Conservation (phyloP, 2,888 invertebrate species). For the Alloscopus bannaensis region DNA sequence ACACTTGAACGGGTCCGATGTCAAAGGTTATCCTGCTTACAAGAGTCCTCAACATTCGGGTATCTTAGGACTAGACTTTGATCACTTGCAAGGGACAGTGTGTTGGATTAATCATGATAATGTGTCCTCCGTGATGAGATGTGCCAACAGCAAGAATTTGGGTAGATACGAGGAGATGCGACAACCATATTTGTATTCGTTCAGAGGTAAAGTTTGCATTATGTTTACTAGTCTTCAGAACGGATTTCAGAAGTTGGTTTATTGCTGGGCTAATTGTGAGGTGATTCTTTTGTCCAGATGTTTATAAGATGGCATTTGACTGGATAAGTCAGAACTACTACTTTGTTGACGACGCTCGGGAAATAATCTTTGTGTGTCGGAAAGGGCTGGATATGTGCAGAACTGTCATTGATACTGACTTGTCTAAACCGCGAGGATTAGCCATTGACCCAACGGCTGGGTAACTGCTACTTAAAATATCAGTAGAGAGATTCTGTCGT, state of each 20-base stretch:
- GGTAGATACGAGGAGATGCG: slow-evolving; percentile 79
- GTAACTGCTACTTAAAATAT: slow-evolving; percentile 74
- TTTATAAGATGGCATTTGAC: slow-evolving; percentile 86
- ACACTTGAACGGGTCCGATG: slow-evolving; percentile 78
- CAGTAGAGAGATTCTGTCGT: not conserved
- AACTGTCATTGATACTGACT: slow-evolving; percentile 82
- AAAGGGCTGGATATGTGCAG: slow-evolving; percentile 81
- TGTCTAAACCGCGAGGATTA: slow-evolving; percentile 84
- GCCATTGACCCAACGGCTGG: slow-evolving; percentile 87
- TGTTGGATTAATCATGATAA: slow-evolving; percentile 83
- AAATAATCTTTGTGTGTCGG: slow-evolving; percentile 84
- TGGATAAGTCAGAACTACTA: slow-evolving; percentile 94
- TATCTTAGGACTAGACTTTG: slow-evolving; percentile 79
- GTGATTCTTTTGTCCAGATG: slow-evolving; percentile 77
- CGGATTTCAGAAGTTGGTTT: too few relatives aligned
- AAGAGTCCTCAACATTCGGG: slow-evolving; percentile 52
- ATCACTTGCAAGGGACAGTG: slow-evolving; percentile 82
- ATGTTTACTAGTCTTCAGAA: not conserved
- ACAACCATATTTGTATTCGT: slow-evolving; percentile 80
- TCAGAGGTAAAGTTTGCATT: slow-evolving; percentile 78
- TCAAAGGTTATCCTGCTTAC: slow-evolving; percentile 35
- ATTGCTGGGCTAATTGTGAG: not conserved
- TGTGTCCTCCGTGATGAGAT: slow-evolving; percentile 80
- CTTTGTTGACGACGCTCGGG: slow-evolving; percentile 83
- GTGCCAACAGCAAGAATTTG: slow-evolving; percentile 82